Base-by-base conservation (phyloP, 2,797 vertebrate species). In the Anableps anableps region DNA sequence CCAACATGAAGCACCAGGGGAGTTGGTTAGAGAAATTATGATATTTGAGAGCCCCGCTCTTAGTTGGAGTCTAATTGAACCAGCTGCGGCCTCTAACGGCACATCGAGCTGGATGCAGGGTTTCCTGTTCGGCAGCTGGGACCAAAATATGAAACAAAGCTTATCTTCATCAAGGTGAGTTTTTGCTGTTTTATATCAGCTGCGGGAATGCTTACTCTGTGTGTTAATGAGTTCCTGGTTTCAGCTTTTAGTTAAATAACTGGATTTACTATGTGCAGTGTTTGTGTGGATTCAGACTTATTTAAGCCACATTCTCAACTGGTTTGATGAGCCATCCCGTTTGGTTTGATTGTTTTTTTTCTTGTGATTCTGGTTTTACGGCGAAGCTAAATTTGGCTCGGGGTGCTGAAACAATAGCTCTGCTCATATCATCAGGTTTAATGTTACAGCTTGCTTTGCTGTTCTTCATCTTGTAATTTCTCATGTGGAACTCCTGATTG, bases 11-110 rank as follows among this genome's bases (percentile, higher is more conserved):
- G 29, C 47, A 74, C 53, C 9, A 74, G 34, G 53, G 70, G 58
- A 75, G n/a, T 36, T 41, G 34, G 34, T 38, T 21, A 7, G n/a
- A 51, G 23, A n/a, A 74, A 41, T 64, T 2, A 43, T 45, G 51
- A 66, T 53, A 53, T 68, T 66, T 53, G 66, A 23, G 19, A 23
- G 14, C 13, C 26, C 62, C 66, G 0, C 76, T 51, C 31, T 41
- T 74, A 23, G 62, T 72, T 74, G 55, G 72, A 23, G 38, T 66
- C 75, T 74, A 78, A 85, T 83, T 74, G 47, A 1, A 29, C 3
- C 60, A 50, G 36, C 38, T 68, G 62, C 0, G 47, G 72, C 74
- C 80, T 82, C 34, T 62, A 34, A 64, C 0, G 2, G 17, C 62
- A n/a, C 6, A 14, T 72, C 9, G 7, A 23, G 23, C 55, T 23